Conservation (phyloP, 2,113 vertebrate species). For the Pavo muticus region DNA sequence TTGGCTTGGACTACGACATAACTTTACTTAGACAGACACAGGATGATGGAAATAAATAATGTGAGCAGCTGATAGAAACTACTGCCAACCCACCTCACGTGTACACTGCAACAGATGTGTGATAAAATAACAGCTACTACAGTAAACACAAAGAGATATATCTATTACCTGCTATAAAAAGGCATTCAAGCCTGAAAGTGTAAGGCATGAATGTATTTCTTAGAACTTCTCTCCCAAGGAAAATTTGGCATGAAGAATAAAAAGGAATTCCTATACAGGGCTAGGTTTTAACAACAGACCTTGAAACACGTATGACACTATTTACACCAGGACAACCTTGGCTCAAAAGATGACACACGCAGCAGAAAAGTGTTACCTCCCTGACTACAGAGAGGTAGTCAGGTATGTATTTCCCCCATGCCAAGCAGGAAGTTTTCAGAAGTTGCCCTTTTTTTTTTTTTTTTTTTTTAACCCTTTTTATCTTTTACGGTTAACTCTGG, state of each 20-base stretch:
- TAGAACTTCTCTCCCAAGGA: neutral
- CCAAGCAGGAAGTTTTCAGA: neutral
- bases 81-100: neutral
- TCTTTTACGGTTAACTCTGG: neutral
- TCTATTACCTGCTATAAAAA: neutral
- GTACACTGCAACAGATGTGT: neutral
- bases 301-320: neutral
- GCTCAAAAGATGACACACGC: neutral
- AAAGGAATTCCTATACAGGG: neutral
- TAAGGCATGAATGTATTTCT: neutral
- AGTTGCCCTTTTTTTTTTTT: neutral
- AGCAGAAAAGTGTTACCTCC: neutral
- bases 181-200: neutral
- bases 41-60: neutral
- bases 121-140: neutral
- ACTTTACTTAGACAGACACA: neutral
- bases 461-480: neutral
- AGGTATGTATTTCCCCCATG: too few species aligned
- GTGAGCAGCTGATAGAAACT: neutral
- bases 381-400: neutral
- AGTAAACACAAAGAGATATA: neutral
- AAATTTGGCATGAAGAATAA: neutral
- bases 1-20: neutral
- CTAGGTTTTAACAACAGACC: constrained; percentile 7
- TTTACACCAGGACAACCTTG: neutral